Evolutionary conservation across 2,888 invertebrate species (phyloP).

Genomic region (Tetranychus piercei): DNA sequence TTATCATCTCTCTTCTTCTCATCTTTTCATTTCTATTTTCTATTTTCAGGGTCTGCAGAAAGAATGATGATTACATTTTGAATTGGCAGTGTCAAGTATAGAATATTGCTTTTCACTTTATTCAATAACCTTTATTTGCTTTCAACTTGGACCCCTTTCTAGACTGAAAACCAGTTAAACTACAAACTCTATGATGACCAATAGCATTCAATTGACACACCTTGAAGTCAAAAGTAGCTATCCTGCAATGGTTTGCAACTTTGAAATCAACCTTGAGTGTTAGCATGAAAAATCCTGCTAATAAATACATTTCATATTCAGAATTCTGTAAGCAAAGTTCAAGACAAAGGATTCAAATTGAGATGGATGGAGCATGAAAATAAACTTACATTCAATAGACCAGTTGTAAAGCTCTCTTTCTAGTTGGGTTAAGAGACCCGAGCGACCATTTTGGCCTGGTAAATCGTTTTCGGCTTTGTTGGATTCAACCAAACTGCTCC

Average conservation of each 20-base stretch:
- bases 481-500: constrained; percentile 10
- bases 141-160: no score
- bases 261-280: background rate
- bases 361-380: background rate
- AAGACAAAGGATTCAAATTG: background rate
- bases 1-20: background rate
- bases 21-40: background rate
- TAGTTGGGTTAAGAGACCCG: constrained; percentile 38
- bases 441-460: background rate
- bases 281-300: background rate
- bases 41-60: background rate
- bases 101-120: no score
- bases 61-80: no score
- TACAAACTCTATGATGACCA: background rate
- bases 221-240: background rate
- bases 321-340: background rate
- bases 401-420: constrained; percentile 54
- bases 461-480: background rate
- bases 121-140: no score
- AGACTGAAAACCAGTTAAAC: background rate
- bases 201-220: background rate
- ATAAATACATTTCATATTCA: background rate
- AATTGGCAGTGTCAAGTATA: background rate
- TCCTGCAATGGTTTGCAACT: background rate
- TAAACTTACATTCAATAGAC: constrained; percentile 53